Percentiles rank a stretch among this genome's conserved stretches.
phyloP scores from a whole-genome alignment of 2,797 vertebrate genomes.

The Crypturellus tataupa region DNA sequence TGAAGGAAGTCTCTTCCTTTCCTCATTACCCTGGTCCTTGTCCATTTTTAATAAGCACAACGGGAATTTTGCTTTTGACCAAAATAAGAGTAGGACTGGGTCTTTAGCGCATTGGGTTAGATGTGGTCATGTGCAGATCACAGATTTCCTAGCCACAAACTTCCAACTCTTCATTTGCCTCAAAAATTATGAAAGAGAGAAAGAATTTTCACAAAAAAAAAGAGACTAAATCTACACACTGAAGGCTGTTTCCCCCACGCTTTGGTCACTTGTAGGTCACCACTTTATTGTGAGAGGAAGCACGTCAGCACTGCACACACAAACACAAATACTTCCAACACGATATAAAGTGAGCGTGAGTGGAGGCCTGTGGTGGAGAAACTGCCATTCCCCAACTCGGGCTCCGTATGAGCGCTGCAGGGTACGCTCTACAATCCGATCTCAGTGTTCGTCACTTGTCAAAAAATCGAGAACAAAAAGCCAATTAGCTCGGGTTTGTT shows the following conservation, averaged over 20 bases:
- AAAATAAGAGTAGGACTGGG: neutral
- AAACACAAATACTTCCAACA: neutral
- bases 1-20: neutral
- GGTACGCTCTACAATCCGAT: slow-evolving; percentile 53
- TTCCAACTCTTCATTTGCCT: neutral
- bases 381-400: neutral
- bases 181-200: neutral
- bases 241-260: neutral
- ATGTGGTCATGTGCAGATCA: neutral
- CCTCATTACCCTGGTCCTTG: neutral
- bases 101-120: neutral
- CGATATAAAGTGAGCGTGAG: neutral
- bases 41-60: neutral
- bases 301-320: neutral
- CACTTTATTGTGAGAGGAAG: neutral
- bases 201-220: neutral
- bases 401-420: slow-evolving; percentile 58
- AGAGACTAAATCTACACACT: neutral
- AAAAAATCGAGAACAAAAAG: slow-evolving; percentile 71
- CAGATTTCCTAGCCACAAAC: neutral
- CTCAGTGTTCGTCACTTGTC: slow-evolving; percentile 70
- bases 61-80: neutral
- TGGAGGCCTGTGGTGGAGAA: neutral
- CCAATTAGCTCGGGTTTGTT: slow-evolving; percentile 68
- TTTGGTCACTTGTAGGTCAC: neutral